These are phyloP conservation scores for Coenobita brevimanus DNA, from an alignment of 1,140 invertebrate genomes.

Conservation along the genomic window DNA sequence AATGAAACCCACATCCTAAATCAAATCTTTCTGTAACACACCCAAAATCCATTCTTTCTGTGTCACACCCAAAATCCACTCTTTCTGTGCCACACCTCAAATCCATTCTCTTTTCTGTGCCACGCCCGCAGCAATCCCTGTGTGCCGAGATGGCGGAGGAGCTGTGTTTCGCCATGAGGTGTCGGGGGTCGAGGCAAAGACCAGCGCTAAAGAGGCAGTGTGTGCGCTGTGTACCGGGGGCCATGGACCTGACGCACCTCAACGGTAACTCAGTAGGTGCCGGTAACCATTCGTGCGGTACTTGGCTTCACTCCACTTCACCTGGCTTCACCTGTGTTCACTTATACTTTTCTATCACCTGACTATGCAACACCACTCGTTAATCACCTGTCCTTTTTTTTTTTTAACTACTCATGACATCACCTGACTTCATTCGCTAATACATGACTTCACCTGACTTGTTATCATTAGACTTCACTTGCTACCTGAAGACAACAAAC, in stretches of 20 bases:
- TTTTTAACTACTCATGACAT: too few relatives aligned
- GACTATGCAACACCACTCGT: neutral
- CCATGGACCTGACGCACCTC: conserved; percentile 73
- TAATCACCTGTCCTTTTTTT: too few relatives aligned
- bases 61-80: neutral
- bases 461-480: too few relatives aligned
- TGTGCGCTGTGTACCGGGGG: conserved; percentile 79
- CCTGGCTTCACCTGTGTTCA: neutral
- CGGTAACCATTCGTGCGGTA: conserved; percentile 27
- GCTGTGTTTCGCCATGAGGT: conserved; percentile 84
- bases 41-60: neutral
- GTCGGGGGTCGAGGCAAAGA: conserved; percentile 80
- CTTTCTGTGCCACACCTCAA: neutral
- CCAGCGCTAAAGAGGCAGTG: conserved; percentile 80
- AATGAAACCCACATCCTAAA: too few relatives aligned
- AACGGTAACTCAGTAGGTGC: conserved; percentile 56
- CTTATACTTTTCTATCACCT: neutral
- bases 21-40: too few relatives aligned
- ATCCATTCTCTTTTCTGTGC: neutral
- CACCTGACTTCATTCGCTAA: too few relatives aligned
- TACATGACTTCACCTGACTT: too few relatives aligned
- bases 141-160: conserved; percentile 89
- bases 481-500: too few relatives aligned
- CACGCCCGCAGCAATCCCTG: conserved; percentile 79
- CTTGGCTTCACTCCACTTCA: neutral